A percentile compares a stretch with the other conserved stretches of the same genome.
Evolutionary conservation across 2,888 invertebrate species (phyloP).

Genomic region (Pseudococcus longispinus): DNA sequence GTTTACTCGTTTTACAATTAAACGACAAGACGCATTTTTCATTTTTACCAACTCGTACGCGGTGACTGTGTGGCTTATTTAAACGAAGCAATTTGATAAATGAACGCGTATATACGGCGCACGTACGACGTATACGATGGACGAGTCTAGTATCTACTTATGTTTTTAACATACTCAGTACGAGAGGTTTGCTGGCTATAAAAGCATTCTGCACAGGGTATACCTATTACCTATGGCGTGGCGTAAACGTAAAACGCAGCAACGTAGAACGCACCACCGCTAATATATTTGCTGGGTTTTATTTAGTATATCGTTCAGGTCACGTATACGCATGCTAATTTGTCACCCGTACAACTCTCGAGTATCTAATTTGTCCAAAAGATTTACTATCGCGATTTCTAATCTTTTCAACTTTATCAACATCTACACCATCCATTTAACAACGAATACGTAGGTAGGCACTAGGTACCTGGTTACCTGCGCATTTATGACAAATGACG

Average conservation of each 20-base stretch:
- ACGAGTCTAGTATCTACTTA: neutral
- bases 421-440: neutral
- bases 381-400: constrained; percentile 11
- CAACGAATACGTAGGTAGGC: neutral
- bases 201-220: neutral
- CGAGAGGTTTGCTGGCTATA: neutral
- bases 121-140: neutral
- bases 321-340: constrained; percentile 2
- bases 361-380: neutral
- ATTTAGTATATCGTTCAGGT: neutral
- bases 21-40: neutral
- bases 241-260: neutral
- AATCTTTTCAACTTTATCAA: neutral
- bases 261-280: neutral
- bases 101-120: neutral
- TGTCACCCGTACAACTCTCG: neutral
- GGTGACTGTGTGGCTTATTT: neutral
- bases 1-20: constrained; percentile 2
- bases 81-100: neutral
- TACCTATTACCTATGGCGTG: too few relatives aligned
- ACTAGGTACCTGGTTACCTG: too few relatives aligned
- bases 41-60: neutral
- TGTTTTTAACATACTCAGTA: neutral
- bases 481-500: neutral
- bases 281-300: neutral